Evolutionary conservation across 1,140 invertebrate genomes (phyloP).

Genomic region (Lethrus apterus): DNA sequence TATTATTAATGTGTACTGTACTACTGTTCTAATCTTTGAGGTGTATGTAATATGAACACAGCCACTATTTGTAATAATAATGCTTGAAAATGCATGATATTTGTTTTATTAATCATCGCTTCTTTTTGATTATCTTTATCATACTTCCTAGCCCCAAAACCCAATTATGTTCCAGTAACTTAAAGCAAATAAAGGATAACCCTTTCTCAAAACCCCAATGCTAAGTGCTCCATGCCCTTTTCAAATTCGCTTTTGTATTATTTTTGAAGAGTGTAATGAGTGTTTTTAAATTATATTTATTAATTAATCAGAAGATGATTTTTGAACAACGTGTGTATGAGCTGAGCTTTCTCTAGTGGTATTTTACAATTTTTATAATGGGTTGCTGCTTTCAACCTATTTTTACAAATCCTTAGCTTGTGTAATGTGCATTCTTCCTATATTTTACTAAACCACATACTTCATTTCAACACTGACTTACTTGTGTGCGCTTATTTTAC

Average conservation of each 20-base stretch:
- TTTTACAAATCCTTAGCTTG: constrained; percentile 10
- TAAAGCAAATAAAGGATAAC: background rate
- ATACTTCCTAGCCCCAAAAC: background rate
- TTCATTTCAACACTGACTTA: background rate
- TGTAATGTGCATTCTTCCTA: constrained; percentile 14
- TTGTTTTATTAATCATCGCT: constrained; percentile 75
- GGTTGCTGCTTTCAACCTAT: constrained; percentile 13
- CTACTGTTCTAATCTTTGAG: constrained; percentile 45
- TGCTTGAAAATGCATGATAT: constrained; percentile 80
- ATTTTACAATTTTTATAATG: constrained; percentile 13
- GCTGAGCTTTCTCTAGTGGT: constrained; percentile 16
- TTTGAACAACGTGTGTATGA: constrained; percentile 12
- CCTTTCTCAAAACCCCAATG: constrained; percentile 2
- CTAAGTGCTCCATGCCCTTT: constrained; percentile 1
- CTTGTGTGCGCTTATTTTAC: no score
- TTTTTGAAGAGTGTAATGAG: constrained; percentile 10
- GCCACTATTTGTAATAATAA: constrained; percentile 79
- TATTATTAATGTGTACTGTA: constrained; percentile 52
- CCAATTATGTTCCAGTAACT: background rate
- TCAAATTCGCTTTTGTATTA: constrained; percentile 8
- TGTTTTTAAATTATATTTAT: constrained; percentile 8
- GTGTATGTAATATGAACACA: constrained; percentile 43
- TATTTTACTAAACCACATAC: constrained; percentile 9
- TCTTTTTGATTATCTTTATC: constrained; percentile 48
- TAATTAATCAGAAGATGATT: constrained; percentile 6